A percentile compares a stretch with the other conserved stretches of the same genome.
phyloP scores from a whole-genome alignment of 1,140 invertebrate species.

The Chrysopa pallens region DNA sequence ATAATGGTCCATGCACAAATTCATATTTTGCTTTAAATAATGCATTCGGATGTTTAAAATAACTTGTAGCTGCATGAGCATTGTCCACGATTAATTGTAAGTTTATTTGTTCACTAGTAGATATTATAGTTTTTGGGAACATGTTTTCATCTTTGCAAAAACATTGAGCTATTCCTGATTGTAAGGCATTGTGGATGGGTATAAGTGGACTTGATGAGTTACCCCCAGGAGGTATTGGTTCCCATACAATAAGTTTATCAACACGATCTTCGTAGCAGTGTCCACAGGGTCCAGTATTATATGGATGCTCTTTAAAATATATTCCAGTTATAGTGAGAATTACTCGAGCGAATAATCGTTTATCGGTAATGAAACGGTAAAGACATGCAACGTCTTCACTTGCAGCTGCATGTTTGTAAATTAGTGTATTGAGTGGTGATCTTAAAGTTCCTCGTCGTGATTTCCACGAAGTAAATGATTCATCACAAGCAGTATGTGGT shows the following conservation, averaged over 20 bases:
- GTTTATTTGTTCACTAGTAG: conserved; percentile 55
- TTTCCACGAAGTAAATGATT: conserved; percentile 66
- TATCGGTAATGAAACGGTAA: conserved; percentile 67
- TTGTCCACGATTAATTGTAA: conserved; percentile 64
- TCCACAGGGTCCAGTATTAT: conserved; percentile 58
- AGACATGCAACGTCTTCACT: conserved; percentile 56
- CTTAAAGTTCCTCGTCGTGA: conserved; percentile 45
- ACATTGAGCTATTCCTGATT: conserved; percentile 34
- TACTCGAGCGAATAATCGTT: conserved; percentile 57
- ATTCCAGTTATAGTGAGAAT: conserved; percentile 52
- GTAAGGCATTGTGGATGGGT: conserved; percentile 31
- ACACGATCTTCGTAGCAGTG: conserved; percentile 70
- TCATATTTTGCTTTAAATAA: conserved; percentile 72
- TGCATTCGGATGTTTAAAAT: conserved; percentile 66
- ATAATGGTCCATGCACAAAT: conserved; percentile 73
- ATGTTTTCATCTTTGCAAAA: conserved; percentile 39
- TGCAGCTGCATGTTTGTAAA: conserved; percentile 54
- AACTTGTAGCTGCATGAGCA: conserved; percentile 60
- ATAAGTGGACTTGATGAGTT: conserved; percentile 22
- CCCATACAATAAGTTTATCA: conserved; percentile 61
- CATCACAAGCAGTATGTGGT: conserved; percentile 62
- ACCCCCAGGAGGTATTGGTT: conserved; percentile 32
- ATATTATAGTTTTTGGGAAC: conserved; percentile 44
- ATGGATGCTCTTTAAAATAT: conserved; percentile 55
- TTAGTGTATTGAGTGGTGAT: conserved; percentile 66